phyloP scores from a whole-genome alignment of 2,888 invertebrate species.

The Neoscelio sp. region DNA sequence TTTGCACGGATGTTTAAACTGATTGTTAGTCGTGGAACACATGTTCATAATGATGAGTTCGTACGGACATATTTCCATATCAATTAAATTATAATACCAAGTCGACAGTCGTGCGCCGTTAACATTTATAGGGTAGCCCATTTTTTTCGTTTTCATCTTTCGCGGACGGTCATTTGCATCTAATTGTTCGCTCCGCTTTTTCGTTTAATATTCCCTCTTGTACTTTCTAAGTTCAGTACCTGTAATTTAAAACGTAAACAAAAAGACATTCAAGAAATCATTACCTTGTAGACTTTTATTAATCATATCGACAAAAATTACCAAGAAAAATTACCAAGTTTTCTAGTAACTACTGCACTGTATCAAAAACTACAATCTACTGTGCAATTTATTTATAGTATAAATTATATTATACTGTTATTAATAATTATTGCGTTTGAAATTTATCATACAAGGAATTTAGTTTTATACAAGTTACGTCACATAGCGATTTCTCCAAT shows the following conservation, averaged over 20 bases:
- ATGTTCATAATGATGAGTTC: constrained; percentile 41
- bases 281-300: constrained; percentile 18
- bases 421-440: no score
- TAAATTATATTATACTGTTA: no score
- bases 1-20: constrained; percentile 11
- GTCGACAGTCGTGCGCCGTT: constrained; percentile 5
- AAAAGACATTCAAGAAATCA: constrained; percentile 36
- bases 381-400: no score
- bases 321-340: no score
- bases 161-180: constrained; percentile 35
- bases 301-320: no score
- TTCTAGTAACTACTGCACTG: no score
- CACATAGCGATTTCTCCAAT: no score
- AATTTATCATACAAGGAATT: no score
- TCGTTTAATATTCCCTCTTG: constrained; percentile 28
- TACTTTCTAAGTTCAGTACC: constrained; percentile 49
- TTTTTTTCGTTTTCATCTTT: constrained; percentile 16
- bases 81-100: constrained; percentile 49
- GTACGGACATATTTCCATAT: constrained; percentile 31
- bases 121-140: neutral
- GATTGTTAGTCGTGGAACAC: constrained; percentile 10
- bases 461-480: no score
- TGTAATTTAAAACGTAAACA: constrained; percentile 15
- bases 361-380: no score
- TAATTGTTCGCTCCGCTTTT: constrained; percentile 33